Base-by-base conservation (phyloP, 2,113 vertebrate species). In the Myanophis thanlyinensis region DNA sequence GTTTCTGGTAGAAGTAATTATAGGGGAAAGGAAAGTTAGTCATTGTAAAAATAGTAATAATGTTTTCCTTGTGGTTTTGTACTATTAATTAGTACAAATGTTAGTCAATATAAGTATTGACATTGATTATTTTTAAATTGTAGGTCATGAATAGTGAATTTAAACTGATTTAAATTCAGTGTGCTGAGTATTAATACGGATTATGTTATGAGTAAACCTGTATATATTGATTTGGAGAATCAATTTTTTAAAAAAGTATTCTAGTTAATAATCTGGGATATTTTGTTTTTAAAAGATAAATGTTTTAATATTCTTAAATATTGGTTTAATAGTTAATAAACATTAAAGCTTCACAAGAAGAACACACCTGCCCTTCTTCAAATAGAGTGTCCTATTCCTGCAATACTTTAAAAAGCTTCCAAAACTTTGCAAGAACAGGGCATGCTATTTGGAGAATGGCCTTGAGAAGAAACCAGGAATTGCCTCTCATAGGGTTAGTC, bases 1-100 rank as follows among this genome's bases (percentile, higher is more conserved):
- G 87, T 47, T 90, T 91, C 93, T 0, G 0, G 49, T 73, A 0
- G 0, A 35, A 88, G 53, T 91, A 80, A 2, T 11, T 90, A 3
- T 10, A 40, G 73, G n/a, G 93, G 46, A 90, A 95, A 94, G 35
- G 67, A 94, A 25, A 90, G 59, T 25, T 90, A 91, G 94, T 1
- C 56, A 1, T 89, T 73, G 25, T 89, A 47, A 44, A 44, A 48
- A 84, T n/a, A 80, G 40, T n/a, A 87, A 54, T 44, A 27, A 87
- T 8, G 56, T 46, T 44, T 5, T 10, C n/a, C 46, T 73, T 94
- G 89, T 93, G 49, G 23, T 48, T 92, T 52, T 89, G 27, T 51
- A 7, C 27, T 59, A 13, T 49, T 89, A 13, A 4, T 48, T n/a
- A n/a, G n/a, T n/a, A n/a, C n/a, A n/a, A n/a, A n/a, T n/a, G n/a